These are phyloP conservation scores for Caenorhabditis elegans DNA, from an alignment of 1,140 invertebrate species.

Conservation along the genomic window DNA sequence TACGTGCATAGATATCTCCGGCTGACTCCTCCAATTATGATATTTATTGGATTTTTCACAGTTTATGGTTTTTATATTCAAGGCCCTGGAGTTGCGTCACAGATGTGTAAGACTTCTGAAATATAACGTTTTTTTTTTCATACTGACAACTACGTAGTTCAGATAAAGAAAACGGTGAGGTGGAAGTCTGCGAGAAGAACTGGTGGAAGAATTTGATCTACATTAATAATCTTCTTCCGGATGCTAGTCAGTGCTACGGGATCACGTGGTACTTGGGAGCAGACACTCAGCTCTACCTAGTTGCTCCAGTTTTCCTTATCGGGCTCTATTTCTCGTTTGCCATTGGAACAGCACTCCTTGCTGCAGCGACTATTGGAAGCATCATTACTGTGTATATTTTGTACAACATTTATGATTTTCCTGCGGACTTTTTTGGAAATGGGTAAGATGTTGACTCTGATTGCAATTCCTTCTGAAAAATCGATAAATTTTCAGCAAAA, in stretches of 20 bases:
- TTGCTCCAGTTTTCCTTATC: neutral
- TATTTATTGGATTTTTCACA: constrained; percentile 35
- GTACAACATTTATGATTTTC: neutral
- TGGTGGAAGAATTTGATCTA: constrained; percentile 41
- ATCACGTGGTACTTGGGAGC: neutral
- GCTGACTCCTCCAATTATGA: constrained; percentile 29
- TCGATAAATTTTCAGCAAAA: neutral
- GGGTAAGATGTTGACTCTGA: too few relatives aligned
- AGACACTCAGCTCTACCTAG: neutral
- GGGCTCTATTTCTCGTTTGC: neutral
- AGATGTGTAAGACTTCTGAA: neutral
- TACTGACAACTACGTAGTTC: constrained; percentile 48
- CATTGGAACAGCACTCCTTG: neutral
- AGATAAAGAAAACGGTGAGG: neutral
- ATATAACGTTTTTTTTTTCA: too few relatives aligned
- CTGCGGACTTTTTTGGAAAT: constrained; percentile 3
- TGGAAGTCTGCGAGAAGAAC: constrained; percentile 2
- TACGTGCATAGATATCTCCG: constrained; percentile 46
- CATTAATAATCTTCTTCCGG: constrained; percentile 3
- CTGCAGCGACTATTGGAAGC: neutral
- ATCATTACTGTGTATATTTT: neutral
- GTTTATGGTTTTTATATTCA: constrained; percentile 4
- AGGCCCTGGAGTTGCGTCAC: neutral
- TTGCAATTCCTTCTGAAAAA: too few relatives aligned
- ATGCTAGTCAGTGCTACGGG: neutral